phyloP scores from a whole-genome alignment of 2,113 vertebrate species.

The Talpa occidentalis region DNA sequence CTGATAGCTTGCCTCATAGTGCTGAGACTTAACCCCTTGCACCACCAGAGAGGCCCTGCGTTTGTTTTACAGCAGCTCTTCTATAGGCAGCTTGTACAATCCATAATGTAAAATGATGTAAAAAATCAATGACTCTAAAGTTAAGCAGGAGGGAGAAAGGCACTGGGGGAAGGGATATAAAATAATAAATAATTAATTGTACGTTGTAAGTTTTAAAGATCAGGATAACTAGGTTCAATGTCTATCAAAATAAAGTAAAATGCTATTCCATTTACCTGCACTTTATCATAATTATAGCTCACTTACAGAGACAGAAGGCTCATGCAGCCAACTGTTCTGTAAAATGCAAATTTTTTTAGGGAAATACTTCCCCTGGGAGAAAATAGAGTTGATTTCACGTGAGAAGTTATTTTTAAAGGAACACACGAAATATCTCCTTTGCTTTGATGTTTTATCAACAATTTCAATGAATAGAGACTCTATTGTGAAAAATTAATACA shows the following conservation, averaged over 20 bases:
- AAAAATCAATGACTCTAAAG: too few species aligned
- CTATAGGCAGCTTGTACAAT: too few species aligned
- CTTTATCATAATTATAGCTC: constrained; percentile 33
- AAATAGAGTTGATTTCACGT: background rate
- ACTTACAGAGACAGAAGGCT: constrained; percentile 48
- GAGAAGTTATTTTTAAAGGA: constrained; percentile 66
- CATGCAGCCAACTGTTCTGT: constrained; percentile 50
- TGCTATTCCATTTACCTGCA: constrained; percentile 49
- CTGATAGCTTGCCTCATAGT: too few species aligned
- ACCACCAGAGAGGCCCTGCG: too few species aligned
- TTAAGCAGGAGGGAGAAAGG: too few species aligned
- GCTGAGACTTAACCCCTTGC: too few species aligned
- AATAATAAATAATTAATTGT: too few species aligned
- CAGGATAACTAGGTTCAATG: too few species aligned
- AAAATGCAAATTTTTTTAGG: constrained; percentile 66
- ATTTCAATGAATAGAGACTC: background rate
- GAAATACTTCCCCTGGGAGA: constrained; percentile 61
- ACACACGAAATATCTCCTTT: constrained; percentile 45
- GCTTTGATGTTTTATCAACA: constrained; percentile 17
- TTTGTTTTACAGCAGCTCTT: too few species aligned
- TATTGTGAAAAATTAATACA: background rate
- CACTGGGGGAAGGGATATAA: too few species aligned
- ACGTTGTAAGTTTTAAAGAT: too few species aligned
- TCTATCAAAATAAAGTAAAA: background rate
- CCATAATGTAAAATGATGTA: too few species aligned